A percentile compares a stretch with the other conserved stretches of the same genome.
Conservation (phyloP, 2,797 vertebrate genomes). For the Sandelia bainsii region DNA sequence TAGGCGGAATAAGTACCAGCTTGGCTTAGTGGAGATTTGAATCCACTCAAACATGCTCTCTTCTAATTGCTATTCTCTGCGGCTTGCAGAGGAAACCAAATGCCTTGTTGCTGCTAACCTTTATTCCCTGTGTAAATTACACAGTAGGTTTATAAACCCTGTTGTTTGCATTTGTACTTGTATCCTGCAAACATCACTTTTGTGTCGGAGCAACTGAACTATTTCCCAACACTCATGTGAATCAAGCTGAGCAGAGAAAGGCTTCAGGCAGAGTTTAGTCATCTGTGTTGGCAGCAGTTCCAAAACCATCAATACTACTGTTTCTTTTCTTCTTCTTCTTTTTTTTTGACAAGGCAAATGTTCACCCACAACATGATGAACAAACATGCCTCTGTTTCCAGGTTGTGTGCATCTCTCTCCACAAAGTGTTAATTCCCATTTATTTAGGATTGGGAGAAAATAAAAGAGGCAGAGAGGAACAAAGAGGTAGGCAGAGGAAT, state of each 20-base stretch:
- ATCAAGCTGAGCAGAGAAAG: conserved; percentile 57
- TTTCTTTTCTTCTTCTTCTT: conserved; percentile 33
- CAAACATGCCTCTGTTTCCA: conserved; percentile 71
- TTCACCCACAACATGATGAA: conserved; percentile 64
- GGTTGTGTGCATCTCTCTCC: conserved; percentile 31
- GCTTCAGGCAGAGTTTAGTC: conserved; percentile 73
- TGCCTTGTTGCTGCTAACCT: conserved; percentile 55
- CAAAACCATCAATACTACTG: conserved; percentile 71
- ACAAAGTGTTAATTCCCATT: conserved; percentile 31
- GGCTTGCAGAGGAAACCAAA: conserved; percentile 17
- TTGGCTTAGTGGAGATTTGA: conserved; percentile 44
- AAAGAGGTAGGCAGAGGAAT: background rate
- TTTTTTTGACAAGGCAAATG: conserved; percentile 62
- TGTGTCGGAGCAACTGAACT: conserved; percentile 56
- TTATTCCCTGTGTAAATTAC: conserved; percentile 64
- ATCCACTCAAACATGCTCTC: conserved; percentile 51
- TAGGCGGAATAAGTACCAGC: conserved; percentile 66
- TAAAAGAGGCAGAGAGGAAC: conserved; percentile 8
- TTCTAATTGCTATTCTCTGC: conserved; percentile 59
- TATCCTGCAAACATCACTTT: conserved; percentile 51
- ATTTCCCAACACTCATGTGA: conserved; percentile 67
- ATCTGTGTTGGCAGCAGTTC: conserved; percentile 75
- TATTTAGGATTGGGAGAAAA: conserved; percentile 34
- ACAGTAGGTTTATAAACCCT: conserved; percentile 43
- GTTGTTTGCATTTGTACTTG: conserved; percentile 57